Conservation (phyloP, 2,888 invertebrate genomes). For the Imbricaverruca yamaguchii region DNA sequence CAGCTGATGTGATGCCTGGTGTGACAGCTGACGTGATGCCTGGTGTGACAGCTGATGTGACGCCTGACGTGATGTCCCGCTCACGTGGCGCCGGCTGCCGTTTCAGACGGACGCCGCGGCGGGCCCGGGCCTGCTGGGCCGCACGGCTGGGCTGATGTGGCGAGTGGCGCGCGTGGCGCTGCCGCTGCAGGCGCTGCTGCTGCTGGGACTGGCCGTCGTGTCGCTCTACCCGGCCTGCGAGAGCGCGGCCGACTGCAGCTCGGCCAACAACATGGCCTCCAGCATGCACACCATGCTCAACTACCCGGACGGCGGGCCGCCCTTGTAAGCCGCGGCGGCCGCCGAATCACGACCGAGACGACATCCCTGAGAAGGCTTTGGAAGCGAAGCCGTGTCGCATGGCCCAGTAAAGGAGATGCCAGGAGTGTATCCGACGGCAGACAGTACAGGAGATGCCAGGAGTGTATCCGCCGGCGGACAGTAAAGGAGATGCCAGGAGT, state of each 20-base stretch:
- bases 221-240: conserved; percentile 23
- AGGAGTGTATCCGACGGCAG: not conserved
- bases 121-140: not conserved
- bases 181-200: conserved; percentile 25
- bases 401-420: not conserved
- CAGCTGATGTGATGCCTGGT: no score
- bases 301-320: conserved; percentile 12
- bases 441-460: no score
- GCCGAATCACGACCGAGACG: not conserved
- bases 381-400: not conserved
- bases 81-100: no score
- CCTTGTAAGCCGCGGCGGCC: not conserved
- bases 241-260: not conserved
- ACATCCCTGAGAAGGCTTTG: not conserved
- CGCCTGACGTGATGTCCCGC: not conserved
- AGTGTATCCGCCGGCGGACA: not conserved
- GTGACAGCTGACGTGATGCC: no score
- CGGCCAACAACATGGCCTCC: not conserved
- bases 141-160: not conserved
- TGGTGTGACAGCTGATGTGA: not conserved
- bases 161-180: conserved; percentile 21
- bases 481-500: no score
- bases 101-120: no score
- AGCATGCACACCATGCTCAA: conserved; percentile 15
- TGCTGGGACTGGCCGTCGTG: conserved; percentile 19